Evolutionary conservation across 92 coral and sea anemone genomes (phyloP).

Genomic region (Palythoa grandis): DNA sequence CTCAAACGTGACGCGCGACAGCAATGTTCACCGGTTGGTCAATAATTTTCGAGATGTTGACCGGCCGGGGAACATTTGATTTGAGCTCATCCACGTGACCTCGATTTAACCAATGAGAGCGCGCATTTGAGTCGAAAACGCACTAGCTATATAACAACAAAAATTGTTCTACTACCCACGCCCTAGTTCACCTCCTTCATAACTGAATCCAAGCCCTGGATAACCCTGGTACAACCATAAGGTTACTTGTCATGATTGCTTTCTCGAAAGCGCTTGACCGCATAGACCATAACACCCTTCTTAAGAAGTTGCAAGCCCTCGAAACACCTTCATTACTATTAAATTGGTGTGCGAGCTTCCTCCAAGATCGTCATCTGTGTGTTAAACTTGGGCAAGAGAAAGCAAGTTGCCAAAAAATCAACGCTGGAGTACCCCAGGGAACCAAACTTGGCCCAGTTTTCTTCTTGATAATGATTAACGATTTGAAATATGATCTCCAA

Average conservation of each 20-base stretch:
- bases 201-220: slow-evolving; percentile 37
- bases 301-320: slow-evolving; percentile 4
- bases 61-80: too few relatives aligned
- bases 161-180: neutral
- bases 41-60: too few relatives aligned
- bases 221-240: slow-evolving; percentile 14
- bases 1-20: too few relatives aligned
- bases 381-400: slow-evolving; percentile 10
- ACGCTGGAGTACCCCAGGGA: neutral
- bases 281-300: slow-evolving; percentile 15
- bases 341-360: slow-evolving; percentile 22
- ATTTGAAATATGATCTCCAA: neutral
- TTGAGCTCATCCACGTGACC: too few relatives aligned
- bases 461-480: slow-evolving; percentile 3
- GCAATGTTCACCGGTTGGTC: too few relatives aligned
- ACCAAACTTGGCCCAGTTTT: neutral
- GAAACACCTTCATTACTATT: slow-evolving; percentile 13
- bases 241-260: slow-evolving; percentile 21
- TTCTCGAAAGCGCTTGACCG: slow-evolving; percentile 37
- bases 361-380: neutral
- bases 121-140: too few relatives aligned
- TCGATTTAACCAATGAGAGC: too few relatives aligned
- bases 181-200: slow-evolving; percentile 31
- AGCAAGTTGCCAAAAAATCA: neutral
- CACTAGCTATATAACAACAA: too few relatives aligned